phyloP scores from a whole-genome alignment of 2,113 vertebrate species.

The Terrapene triunguis region DNA sequence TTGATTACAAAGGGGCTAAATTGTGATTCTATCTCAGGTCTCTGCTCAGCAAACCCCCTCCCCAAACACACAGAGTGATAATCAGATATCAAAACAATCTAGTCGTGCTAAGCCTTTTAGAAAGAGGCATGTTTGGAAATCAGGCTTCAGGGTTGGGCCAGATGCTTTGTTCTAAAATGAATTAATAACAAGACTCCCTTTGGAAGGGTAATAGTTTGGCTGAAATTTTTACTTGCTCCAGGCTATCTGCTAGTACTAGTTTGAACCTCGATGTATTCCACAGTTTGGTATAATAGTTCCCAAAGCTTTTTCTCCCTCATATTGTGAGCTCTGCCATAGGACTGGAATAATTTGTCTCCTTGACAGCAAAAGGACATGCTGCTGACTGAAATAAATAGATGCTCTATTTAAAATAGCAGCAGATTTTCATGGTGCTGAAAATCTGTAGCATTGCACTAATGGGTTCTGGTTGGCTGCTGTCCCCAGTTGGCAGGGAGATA shows the following conservation, averaged over 20 bases:
- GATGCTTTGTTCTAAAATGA: neutral
- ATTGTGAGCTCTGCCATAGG: neutral
- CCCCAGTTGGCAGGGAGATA: accelerated
- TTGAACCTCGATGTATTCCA: neutral
- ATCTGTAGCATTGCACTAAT: neutral
- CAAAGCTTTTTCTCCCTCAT: neutral
- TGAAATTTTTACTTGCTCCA: neutral
- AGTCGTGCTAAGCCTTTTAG: accelerated
- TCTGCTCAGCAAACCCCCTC: neutral
- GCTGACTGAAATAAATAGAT: neutral
- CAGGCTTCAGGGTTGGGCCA: accelerated
- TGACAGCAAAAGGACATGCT: neutral
- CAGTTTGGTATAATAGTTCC: neutral
- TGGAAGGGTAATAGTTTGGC: neutral
- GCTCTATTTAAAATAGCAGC: neutral
- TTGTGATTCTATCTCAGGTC: accelerated
- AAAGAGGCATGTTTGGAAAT: neutral
- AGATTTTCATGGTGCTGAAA: neutral
- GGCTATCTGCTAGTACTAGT: neutral
- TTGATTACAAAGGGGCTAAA: neutral
- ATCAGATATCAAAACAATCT: neutral
- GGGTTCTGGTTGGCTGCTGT: neutral
- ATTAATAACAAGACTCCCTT: neutral
- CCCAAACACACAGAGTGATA: accelerated
- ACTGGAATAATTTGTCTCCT: neutral